phyloP scores from a whole-genome alignment of 2,888 invertebrate species.

The Polyommatus icarus region DNA sequence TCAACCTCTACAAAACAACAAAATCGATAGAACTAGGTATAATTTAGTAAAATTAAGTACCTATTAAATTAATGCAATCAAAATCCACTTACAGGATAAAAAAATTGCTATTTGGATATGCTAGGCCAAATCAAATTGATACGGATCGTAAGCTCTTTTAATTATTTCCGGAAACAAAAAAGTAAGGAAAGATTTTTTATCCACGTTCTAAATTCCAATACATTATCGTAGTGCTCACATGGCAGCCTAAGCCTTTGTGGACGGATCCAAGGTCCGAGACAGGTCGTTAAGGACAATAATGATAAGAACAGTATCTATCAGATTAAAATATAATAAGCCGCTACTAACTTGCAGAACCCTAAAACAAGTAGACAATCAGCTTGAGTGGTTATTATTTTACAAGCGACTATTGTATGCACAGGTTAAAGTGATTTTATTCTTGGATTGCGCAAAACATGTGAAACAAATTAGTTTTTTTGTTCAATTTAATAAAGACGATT shows the following conservation, averaged over 20 bases:
- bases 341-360: slow-evolving; percentile 63
- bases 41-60: too few relatives aligned
- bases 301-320: background rate
- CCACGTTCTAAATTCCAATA: too few relatives aligned
- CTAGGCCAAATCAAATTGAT: background rate
- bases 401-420: background rate
- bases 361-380: background rate
- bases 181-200: background rate
- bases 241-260: background rate
- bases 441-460: background rate
- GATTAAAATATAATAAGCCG: background rate
- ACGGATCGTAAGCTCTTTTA: background rate
- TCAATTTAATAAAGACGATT: background rate
- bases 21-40: too few relatives aligned
- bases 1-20: too few relatives aligned
- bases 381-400: background rate
- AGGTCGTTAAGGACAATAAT: background rate
- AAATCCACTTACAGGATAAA: too few relatives aligned
- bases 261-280: background rate
- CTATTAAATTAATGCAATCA: too few relatives aligned
- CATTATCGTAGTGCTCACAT: too few relatives aligned
- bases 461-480: background rate
- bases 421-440: background rate
- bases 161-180: background rate
- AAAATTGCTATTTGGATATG: too few relatives aligned